Base-by-base conservation (phyloP, 1,140 invertebrate genomes). In the Akabosia matsudoensis region DNA sequence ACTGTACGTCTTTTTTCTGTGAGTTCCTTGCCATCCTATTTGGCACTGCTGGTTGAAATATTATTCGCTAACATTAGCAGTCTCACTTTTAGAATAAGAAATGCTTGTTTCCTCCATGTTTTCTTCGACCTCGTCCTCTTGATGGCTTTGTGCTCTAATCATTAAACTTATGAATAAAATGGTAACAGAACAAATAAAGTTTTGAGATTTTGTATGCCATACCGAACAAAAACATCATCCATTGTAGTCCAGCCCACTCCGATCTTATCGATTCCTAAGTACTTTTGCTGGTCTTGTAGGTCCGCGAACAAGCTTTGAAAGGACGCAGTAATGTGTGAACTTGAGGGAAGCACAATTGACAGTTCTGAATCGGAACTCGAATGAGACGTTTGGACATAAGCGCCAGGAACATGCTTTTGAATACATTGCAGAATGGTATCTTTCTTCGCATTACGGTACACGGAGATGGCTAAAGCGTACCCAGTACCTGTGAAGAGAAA, bases 201-300 rank as follows among this genome's bases (percentile, higher is more conserved):
- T 4, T 67, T 4, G 7, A 30, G 24, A 67, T 31, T 67, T 70
- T 4, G 14, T 22, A 30, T 30, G 10, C 31, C 4, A 30, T 70
- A 67, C 61, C 61, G 3, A 10, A 67, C 24, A 74, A 82, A 82
- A 22, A 82, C 80, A 78, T 82, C 82, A 34, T 82, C 80, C 80
- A 82, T 80, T 0, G 82, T 82, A 14, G 82, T 79, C 14, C 79
- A 34, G 1, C 79, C 73, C 0, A 82, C 30, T 30, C 80, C 80
- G 31, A 82, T 70, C 13, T 73, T 72, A 61, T 72, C 33, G 37
- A 82, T 82, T 0, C 80, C 82, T 0, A 82, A 52, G 0, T 61
- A 1, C 3, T 76, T 64, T 67, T 82, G 80, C 14, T 72, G 54
- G 14, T 78, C 2, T 22, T 34, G 28, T 16, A 82, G 26, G n/a